These are phyloP conservation scores for Pemphigus obesinymphae DNA, from an alignment of 1,140 invertebrate species.

Conservation along the genomic window DNA sequence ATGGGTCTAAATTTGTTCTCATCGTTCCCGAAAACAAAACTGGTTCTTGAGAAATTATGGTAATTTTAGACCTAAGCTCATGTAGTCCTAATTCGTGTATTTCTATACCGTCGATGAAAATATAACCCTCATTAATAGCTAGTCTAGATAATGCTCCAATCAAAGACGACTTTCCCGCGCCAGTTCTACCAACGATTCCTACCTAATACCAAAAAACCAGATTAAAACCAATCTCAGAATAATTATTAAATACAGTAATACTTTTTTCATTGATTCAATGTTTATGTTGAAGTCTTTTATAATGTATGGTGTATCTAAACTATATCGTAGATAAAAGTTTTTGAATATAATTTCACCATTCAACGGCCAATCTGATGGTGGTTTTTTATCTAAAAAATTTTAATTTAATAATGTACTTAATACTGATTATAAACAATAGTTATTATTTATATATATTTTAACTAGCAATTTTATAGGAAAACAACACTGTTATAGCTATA, in stretches of 20 bases:
- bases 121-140: conserved; percentile 60
- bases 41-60: conserved; percentile 64
- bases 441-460: too few relatives aligned
- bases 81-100: conserved; percentile 54
- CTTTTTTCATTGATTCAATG: conserved; percentile 65
- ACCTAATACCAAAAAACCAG: background rate
- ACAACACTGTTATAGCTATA: too few relatives aligned
- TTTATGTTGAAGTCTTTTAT: conserved; percentile 68
- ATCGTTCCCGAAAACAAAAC: conserved; percentile 62
- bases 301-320: conserved; percentile 56
- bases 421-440: too few relatives aligned
- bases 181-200: conserved; percentile 53
- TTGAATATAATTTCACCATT: conserved; percentile 66
- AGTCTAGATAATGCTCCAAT: conserved; percentile 68
- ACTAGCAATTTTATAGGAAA: too few relatives aligned
- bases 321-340: conserved; percentile 49
- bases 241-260: conserved; percentile 56
- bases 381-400: conserved; percentile 36
- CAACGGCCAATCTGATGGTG: conserved; percentile 60
- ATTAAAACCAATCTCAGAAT: background rate
- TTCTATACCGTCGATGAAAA: conserved; percentile 66
- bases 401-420: background rate
- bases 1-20: conserved; percentile 65
- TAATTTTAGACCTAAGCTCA: conserved; percentile 63
- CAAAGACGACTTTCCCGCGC: conserved; percentile 76